These are phyloP conservation scores for Neoascia interrupta DNA, from an alignment of 2,888 invertebrate species.

Conservation along the genomic window DNA sequence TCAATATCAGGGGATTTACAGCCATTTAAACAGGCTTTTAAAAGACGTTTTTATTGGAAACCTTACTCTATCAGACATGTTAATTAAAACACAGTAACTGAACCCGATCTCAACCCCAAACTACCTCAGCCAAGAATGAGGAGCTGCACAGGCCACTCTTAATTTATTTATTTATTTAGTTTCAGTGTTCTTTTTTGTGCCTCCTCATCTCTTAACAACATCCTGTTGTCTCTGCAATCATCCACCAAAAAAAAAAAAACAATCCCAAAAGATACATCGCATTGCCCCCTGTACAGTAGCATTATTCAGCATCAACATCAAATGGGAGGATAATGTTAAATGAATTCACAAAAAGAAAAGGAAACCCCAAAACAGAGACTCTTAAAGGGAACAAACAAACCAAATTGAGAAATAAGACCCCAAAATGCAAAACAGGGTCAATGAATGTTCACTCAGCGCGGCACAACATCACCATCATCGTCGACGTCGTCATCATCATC, in stretches of 20 bases:
- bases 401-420: conserved; percentile 52
- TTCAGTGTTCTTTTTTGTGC: conserved; percentile 23
- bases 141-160: conserved; percentile 5
- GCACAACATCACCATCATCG: conserved; percentile 8
- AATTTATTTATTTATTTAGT: conserved; percentile 59
- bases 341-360: conserved; percentile 13
- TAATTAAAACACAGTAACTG: too few species aligned
- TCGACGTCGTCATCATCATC: too few species aligned
- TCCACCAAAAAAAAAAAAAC: conserved; percentile 17
- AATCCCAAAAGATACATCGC: conserved; percentile 33
- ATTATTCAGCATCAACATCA: conserved; percentile 58
- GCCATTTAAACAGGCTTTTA: too few species aligned
- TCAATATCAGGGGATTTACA: too few species aligned
- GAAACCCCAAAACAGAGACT: not conserved
- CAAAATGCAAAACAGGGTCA: conserved; percentile 67
- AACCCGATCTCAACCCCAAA: too few species aligned
- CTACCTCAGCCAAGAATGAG: too few species aligned
- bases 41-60: too few species aligned
- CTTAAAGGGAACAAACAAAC: not conserved
- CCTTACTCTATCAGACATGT: too few species aligned
- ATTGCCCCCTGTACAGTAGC: conserved; percentile 58
- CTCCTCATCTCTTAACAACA: conserved; percentile 62
- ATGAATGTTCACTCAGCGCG: conserved; percentile 58
- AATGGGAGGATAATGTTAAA: conserved; percentile 54
- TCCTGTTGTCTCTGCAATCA: conserved; percentile 66